Base-by-base conservation (phyloP, 2,113 vertebrate species). In the Chelonoidis abingdonii region DNA sequence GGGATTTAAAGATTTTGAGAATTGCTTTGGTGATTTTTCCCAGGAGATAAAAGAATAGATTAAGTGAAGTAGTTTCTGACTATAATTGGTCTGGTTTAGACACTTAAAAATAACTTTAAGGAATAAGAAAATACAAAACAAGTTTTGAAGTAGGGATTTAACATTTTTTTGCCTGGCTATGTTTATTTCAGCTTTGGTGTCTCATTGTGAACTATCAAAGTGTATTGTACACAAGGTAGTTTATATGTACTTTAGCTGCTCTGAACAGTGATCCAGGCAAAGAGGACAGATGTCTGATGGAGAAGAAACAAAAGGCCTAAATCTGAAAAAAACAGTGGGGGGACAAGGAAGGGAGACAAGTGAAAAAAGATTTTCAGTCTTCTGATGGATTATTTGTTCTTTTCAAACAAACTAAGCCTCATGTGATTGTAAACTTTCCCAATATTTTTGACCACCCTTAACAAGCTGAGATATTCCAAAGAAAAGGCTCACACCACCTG, bases 51-150 rank as follows among this genome's bases (percentile, higher is more conserved):
- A 97, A 89, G 87, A 94, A 91, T 95, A 91, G 93, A 97, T 97
- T 97, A 97, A 97, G 89, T 96, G 90, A 98, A 97, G 94, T 94
- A 94, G 90, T 90, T 95, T 97, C 92, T 96, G 96, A 93, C 91
- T 97, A 95, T 96, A 98, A 97, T 97, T 97, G 94, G 89, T 93
- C 91, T 96, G 88, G 92, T 95, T 97, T 97, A 96, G 96, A 96
- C 90, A 97, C 89, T 97, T 98, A 97, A 98, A 96, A 97, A 97
- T 96, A 95, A 95, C 90, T 96, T 97, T 92, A 96, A 97, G 96
- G 86, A 95, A 95, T 95, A 97, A 89, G 88, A 95, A 93, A 96
- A 95, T 91, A 97, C 81, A 96, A 92, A 97, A 89, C 85, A 97
- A 90, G 89, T 96, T 94, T 96, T 93, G 86, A 96, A 94, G 83